A percentile compares a stretch with the other conserved stretches of the same genome.
These are phyloP conservation scores for Andrena haemorrhoa DNA, from an alignment of 2,888 invertebrate species.

Conservation along the genomic window DNA sequence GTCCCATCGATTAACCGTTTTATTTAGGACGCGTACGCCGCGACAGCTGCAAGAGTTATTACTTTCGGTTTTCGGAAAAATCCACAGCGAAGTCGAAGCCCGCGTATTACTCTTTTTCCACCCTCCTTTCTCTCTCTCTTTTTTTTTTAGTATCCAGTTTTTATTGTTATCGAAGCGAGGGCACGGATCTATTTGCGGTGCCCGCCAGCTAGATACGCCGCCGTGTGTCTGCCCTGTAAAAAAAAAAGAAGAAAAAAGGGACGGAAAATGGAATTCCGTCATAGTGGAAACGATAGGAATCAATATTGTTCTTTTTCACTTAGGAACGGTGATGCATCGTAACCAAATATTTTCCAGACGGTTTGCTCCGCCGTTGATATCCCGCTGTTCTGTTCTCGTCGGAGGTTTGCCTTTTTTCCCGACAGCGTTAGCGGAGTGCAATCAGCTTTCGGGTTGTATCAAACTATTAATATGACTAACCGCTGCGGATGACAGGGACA, in stretches of 20 bases:
- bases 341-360: slow-evolving; percentile 55
- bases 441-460: background rate
- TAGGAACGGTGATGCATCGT: slow-evolving; percentile 38
- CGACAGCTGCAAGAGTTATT: slow-evolving; percentile 52
- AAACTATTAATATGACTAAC: slow-evolving; percentile 31
- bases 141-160: slow-evolving; percentile 17
- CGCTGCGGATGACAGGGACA: slow-evolving; percentile 34
- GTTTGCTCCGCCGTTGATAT: slow-evolving; percentile 44
- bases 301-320: slow-evolving; percentile 47
- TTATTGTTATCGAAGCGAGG: slow-evolving; percentile 41
- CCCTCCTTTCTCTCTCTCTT: background rate
- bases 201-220: slow-evolving; percentile 24
- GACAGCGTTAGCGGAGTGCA: background rate
- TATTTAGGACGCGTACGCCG: slow-evolving; percentile 28
- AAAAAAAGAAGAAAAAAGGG: background rate
- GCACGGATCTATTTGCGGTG: slow-evolving; percentile 47
- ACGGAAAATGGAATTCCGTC: slow-evolving; percentile 50
- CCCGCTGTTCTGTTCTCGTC: background rate
- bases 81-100: slow-evolving; percentile 44
- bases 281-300: slow-evolving; percentile 58
- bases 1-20: slow-evolving; percentile 55
- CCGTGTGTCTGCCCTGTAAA: slow-evolving; percentile 11
- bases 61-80: slow-evolving; percentile 43
- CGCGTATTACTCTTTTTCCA: background rate
- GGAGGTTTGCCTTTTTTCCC: background rate